phyloP scores from a whole-genome alignment of 2,113 vertebrate genomes.

The Sebastes schlegelii region DNA sequence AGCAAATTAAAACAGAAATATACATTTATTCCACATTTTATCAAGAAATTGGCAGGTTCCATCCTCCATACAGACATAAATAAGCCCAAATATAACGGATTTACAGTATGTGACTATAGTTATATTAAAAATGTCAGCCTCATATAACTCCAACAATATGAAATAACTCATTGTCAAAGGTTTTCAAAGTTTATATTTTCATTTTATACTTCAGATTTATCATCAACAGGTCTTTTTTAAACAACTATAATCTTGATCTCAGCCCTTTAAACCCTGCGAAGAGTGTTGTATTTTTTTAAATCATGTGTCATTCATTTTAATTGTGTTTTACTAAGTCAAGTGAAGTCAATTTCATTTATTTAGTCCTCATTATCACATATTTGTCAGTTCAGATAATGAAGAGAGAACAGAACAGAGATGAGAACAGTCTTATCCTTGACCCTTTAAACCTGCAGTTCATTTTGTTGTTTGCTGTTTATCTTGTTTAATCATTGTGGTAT shows the following conservation, averaged over 20 bases:
- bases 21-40: too few relatives aligned
- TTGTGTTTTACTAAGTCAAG: neutral
- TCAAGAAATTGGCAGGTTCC: too few relatives aligned
- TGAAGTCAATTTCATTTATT: neutral
- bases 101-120: neutral
- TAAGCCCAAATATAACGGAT: neutral
- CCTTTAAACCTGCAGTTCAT: neutral
- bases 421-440: neutral
- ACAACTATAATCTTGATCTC: neutral
- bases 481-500: conserved; percentile 4
- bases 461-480: neutral
- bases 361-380: neutral
- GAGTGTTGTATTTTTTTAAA: neutral
- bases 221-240: neutral
- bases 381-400: neutral
- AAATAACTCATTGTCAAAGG: neutral
- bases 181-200: neutral
- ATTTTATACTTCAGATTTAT: neutral
- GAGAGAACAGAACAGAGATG: neutral
- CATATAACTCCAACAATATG: neutral
- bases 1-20: too few relatives aligned
- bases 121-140: neutral
- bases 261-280: neutral
- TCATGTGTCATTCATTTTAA: neutral
- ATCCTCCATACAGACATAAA: too few relatives aligned